A percentile compares a stretch with the other conserved stretches of the same genome.
These are phyloP conservation scores for Mormyrus iriodes DNA, from an alignment of 2,113 vertebrate genomes.

Conservation along the genomic window DNA sequence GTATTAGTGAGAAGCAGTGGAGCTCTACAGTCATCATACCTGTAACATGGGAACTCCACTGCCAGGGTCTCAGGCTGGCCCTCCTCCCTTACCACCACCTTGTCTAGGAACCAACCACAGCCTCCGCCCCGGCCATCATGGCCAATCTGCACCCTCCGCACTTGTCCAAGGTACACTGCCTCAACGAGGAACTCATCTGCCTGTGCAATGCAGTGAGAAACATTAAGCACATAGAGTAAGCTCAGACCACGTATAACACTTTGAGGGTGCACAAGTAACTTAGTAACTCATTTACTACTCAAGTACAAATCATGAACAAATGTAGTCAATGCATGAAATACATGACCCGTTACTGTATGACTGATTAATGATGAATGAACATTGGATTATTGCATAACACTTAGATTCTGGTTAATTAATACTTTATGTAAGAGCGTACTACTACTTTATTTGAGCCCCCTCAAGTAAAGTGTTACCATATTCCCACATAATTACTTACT, in stretches of 20 bases:
- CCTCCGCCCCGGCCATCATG: constrained; percentile 86
- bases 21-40: constrained; percentile 56
- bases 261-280: too few relatives aligned
- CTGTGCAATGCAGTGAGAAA: constrained; percentile 46
- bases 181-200: constrained; percentile 91
- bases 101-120: constrained; percentile 92
- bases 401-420: background rate
- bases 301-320: background rate
- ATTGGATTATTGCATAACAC: background rate
- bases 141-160: constrained; percentile 79
- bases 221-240: background rate
- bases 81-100: constrained; percentile 88
- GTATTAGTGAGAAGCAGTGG: background rate
- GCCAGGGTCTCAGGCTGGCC: constrained; percentile 80
- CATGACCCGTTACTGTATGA: background rate
- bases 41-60: constrained; percentile 85
- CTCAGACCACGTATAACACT: background rate
- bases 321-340: background rate
- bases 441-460: background rate
- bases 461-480: background rate
- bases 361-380: background rate
- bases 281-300: background rate
- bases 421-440: background rate
- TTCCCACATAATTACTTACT: background rate
- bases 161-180: constrained; percentile 74